Evolutionary conservation across 2,113 vertebrate genomes (phyloP), one percentile per base, ranked within the genome.

Genomic region (Leucopternis melanops): DNA sequence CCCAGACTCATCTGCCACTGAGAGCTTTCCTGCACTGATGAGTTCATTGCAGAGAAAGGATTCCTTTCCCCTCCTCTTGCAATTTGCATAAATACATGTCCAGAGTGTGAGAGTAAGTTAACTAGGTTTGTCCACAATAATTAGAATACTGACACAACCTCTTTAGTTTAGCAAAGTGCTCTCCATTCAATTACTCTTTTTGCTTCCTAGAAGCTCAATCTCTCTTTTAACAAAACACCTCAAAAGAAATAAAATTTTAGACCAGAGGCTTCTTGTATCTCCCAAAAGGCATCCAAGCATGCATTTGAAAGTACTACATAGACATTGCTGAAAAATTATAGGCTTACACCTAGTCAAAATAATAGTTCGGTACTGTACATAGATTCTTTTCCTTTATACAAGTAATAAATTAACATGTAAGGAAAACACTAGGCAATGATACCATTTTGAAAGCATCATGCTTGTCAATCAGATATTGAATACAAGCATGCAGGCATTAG

Each of bases 1-100:
- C 90, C 94, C 47, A 66, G 81, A 81, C 94, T 97, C 92, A 94
- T 95, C 70, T 82, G 84, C 88, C 82, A 94, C 86, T 81, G 91
- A 22, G 38, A 95, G 69, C 71, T 94, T 94, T 85, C 89, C 72
- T 80, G 81, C 32, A 63, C 73, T 95, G 84, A 75, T 90, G 87
- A 94, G 65, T 93, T 96, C 94, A 94, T 73, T 44, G 25, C 57
- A 67, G 55, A 94, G 75, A 91, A 94, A 66, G 44, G 40, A 93
- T 90, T 94, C 67, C 22, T 86, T 95, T 91, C 32, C 58, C 38
- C 8, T 81, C 49, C 58, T 73, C 66, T 86, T 61, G 32, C 25
- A 79, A 71, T 94, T 79, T 88, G 20, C 67, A 78, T 71, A 77
- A 94, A 72, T 94, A 69, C 3, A 23, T 32, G 70, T 54, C 49